Base-by-base conservation (phyloP, 64 coral and sea anemone species). In the Astreopora myriophthalma region DNA sequence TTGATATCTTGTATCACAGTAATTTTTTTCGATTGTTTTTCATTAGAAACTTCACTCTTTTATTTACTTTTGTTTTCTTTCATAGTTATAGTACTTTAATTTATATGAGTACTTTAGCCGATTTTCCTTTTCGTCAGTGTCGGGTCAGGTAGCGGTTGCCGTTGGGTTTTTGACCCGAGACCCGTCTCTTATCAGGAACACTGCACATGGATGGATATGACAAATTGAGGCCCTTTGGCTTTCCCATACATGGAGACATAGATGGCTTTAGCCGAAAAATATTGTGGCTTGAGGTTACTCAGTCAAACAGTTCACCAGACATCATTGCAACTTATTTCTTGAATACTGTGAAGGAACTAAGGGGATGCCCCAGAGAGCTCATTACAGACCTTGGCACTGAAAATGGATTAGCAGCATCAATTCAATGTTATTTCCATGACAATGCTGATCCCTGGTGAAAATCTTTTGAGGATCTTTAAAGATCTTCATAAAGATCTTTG, bases 201-300 rank as follows among this genome's bases (percentile, higher is more conserved):
- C n/a, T n/a, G 88, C 88, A 79, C 74, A 80, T 77, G 8, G 75
- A 90, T 70, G 71, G 71, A 0, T 90, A 90, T 6, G 74, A 79
- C 6, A 90, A 90, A 70, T 30, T 79, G 26, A 90, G 80, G 63
- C 88, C 29, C 10, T 90, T 42, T 48, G 74, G 88, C 5, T 90
- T 80, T 49, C 74, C 88, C 6, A 79, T 79, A 44, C 73, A 80
- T 90, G 88, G 88, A 42, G 55, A 51, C 6, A 90, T 90, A 44
- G 74, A 90, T 40, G 88, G 88, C 13, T 69, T 79, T 28, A 79
- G 73, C 37, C 14, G 34, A 24, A 87, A 87, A 48, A 73, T 74
- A 23, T 34, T 87, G 13, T 73, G 85, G 71, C 86, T 74, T 55
- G 34, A 88, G 44, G 86, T 88, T 20, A 11, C 86, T 6, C 6